Evolutionary conservation across 2,113 vertebrate genomes (phyloP).

Genomic region (Myanophis thanlyinensis): DNA sequence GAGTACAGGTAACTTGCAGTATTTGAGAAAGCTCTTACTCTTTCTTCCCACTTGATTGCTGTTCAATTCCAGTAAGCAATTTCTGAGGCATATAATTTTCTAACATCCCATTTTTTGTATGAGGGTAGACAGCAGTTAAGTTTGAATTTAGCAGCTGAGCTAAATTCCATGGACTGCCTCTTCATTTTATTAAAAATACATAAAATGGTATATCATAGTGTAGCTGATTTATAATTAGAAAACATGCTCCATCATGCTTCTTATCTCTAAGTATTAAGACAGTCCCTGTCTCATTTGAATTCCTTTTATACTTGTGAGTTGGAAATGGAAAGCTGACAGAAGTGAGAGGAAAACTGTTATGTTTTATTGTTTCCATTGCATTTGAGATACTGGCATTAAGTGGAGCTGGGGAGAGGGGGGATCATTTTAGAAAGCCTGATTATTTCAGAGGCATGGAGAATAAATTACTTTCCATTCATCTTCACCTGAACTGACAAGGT

Average conservation of each 20-base stretch:
- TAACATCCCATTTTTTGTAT: background rate
- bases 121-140: background rate
- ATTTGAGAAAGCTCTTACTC: background rate
- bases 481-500: background rate
- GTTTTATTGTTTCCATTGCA: background rate
- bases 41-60: background rate
- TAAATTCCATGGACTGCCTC: background rate
- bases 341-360: background rate
- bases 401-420: background rate
- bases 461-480: background rate
- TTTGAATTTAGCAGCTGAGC: background rate
- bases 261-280: background rate
- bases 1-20: too few species aligned
- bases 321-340: background rate
- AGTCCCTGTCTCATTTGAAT: background rate
- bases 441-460: background rate
- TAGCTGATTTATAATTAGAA: background rate
- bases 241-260: background rate
- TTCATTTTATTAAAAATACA: background rate
- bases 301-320: background rate
- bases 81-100: background rate
- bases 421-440: background rate
- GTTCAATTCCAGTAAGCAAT: background rate
- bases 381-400: background rate
- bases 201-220: background rate